phyloP scores from a whole-genome alignment of 2,888 invertebrate species.

The Scelioninae gen. 2 region DNA sequence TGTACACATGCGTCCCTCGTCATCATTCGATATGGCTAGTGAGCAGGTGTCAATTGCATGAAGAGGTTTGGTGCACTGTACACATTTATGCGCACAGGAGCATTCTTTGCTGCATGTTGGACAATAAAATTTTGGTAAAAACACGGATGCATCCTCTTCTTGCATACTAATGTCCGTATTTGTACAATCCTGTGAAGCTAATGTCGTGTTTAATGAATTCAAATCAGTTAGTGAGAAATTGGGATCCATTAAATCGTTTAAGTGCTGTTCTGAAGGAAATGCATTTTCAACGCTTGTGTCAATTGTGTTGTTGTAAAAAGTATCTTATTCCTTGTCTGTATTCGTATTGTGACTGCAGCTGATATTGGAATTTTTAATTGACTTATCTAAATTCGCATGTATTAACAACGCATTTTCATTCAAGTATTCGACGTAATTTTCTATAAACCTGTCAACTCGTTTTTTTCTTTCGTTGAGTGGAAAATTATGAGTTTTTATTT shows the following conservation, averaged over 20 bases:
- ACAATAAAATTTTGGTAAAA: neutral
- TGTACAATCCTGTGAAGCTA: too few relatives aligned
- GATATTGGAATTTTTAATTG: too few relatives aligned
- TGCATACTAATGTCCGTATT: too few relatives aligned
- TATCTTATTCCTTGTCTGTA: too few relatives aligned
- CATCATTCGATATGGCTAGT: slow-evolving; percentile 8
- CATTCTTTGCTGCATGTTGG: slow-evolving; percentile 5
- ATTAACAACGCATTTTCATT: slow-evolving; percentile 2
- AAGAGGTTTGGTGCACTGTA: slow-evolving; percentile 5
- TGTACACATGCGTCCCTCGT: slow-evolving; percentile 5
- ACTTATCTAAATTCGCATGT: too few relatives aligned
- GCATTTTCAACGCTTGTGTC: too few relatives aligned
- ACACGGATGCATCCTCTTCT: neutral
- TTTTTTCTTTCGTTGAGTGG: slow-evolving; percentile 10
- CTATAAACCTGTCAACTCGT: slow-evolving; percentile 23
- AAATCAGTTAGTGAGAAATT: too few relatives aligned
- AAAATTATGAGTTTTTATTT: slow-evolving; percentile 22
- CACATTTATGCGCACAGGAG: slow-evolving; percentile 31
- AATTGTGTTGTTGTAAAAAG: too few relatives aligned
- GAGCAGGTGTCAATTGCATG: slow-evolving; percentile 34
- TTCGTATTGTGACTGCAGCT: too few relatives aligned
- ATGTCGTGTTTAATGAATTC: too few relatives aligned
- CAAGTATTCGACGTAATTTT: slow-evolving; percentile 9
- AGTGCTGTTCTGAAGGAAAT: too few relatives aligned
- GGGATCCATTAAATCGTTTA: too few relatives aligned